Percentiles rank a stretch among this genome's conserved stretches.
Conservation (phyloP, 2,888 invertebrate genomes). For the Chalcis sispes region DNA sequence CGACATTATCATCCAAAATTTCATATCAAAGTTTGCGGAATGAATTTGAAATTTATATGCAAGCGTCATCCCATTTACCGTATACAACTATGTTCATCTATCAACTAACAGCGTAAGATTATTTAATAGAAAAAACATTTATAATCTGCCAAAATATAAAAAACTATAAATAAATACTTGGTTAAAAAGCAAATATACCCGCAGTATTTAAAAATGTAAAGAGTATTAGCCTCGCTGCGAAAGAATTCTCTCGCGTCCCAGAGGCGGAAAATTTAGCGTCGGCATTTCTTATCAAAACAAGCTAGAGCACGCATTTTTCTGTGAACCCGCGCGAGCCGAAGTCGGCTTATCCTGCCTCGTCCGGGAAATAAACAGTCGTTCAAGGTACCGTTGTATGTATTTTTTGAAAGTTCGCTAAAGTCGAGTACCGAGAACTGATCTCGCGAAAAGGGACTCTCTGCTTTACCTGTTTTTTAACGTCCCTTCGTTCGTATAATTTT, state of each 20-base stretch:
- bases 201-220: too few relatives aligned
- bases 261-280: conserved; percentile 35
- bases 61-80: not conserved
- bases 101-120: conserved; percentile 1
- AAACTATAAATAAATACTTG: too few relatives aligned
- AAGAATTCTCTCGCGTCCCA: not conserved
- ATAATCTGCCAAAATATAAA: too few relatives aligned
- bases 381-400: conserved; percentile 16
- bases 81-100: conserved; percentile 15
- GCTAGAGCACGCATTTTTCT: too few relatives aligned
- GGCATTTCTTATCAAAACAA: conserved; percentile 43
- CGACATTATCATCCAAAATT: too few relatives aligned
- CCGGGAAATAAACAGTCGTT: conserved; percentile 48
- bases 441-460: conserved; percentile 32
- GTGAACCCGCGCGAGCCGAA: too few relatives aligned
- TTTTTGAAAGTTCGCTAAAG: conserved; percentile 32
- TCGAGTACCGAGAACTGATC: conserved; percentile 29
- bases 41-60: conserved; percentile 28
- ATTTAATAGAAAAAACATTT: not conserved
- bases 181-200: too few relatives aligned
- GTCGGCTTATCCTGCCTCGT: conserved; percentile 30
- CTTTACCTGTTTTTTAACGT: not conserved
- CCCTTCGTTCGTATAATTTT: too few relatives aligned
- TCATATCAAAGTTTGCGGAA: conserved; percentile 11
- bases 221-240: not conserved